Conservation (phyloP, 2,888 invertebrate genomes). For the Acleris sparsana region DNA sequence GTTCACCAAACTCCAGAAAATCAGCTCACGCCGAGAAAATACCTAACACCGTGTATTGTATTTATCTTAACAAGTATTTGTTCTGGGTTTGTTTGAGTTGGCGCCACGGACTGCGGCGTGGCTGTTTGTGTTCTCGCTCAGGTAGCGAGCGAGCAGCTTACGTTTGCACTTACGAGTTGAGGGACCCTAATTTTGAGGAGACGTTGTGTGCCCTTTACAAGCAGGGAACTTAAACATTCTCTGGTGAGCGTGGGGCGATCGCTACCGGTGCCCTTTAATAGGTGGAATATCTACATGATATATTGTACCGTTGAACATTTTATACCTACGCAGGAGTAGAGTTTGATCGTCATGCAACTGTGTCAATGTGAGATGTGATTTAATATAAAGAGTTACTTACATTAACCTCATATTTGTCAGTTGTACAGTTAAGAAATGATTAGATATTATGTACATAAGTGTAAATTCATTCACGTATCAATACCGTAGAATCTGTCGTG, state of each 20-base stretch:
- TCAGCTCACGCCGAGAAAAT: neutral
- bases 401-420: too few species aligned
- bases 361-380: too few species aligned
- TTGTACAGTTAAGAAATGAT: too few species aligned
- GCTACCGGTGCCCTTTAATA: too few species aligned
- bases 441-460: too few species aligned
- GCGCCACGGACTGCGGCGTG: neutral
- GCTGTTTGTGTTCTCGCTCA: conserved; percentile 7
- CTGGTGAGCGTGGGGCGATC: neutral
- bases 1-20: neutral
- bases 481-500: too few species aligned
- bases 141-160: conserved; percentile 9
- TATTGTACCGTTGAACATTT: too few species aligned
- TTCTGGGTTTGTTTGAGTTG: conserved; percentile 10
- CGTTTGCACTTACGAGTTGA: conserved; percentile 11
- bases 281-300: too few species aligned
- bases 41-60: conserved; percentile 1
- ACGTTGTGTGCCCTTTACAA: neutral
- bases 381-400: too few species aligned
- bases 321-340: too few species aligned
- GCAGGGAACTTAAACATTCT: neutral
- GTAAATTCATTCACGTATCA: too few species aligned
- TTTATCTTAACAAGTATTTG: conserved; percentile 16
- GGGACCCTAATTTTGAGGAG: conserved; percentile 3
- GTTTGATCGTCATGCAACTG: too few species aligned